These are phyloP conservation scores for Lapara coniferarum DNA, from an alignment of 2,888 invertebrate species.

Conservation along the genomic window DNA sequence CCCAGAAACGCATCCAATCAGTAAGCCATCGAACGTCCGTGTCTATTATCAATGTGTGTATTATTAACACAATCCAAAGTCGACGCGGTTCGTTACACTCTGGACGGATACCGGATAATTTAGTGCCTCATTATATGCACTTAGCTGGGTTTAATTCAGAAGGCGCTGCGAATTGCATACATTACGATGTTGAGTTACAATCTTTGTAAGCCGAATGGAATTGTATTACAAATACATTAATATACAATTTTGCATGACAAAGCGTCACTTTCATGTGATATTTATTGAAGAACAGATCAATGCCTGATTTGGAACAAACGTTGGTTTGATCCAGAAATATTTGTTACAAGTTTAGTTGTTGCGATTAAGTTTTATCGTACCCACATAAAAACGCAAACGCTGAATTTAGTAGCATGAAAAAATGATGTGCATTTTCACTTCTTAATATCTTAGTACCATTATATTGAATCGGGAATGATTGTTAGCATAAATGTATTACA, in stretches of 20 bases:
- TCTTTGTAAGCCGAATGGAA: background rate
- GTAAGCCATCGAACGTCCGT: background rate
- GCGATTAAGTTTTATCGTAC: too few relatives aligned
- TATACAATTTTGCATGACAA: too few relatives aligned
- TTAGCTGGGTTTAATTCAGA: conserved; percentile 29
- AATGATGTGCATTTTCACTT: too few relatives aligned
- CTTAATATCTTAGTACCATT: too few relatives aligned
- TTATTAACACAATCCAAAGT: conserved; percentile 43
- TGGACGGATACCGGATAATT: conserved; percentile 39
- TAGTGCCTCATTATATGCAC: conserved; percentile 27
- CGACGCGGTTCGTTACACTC: conserved; percentile 38
- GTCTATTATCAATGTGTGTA: background rate
- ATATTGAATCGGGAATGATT: background rate
- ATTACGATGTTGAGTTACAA: background rate
- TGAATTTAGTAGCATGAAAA: too few relatives aligned
- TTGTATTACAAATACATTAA: background rate
- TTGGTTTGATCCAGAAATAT: too few relatives aligned
- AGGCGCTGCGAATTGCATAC: conserved; percentile 16
- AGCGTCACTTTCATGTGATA: too few relatives aligned
- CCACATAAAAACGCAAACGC: too few relatives aligned
- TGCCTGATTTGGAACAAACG: too few relatives aligned
- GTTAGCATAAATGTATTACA: background rate
- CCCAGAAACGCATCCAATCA: too few relatives aligned
- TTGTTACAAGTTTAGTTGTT: too few relatives aligned
- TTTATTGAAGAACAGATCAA: too few relatives aligned